These are phyloP conservation scores for Nothocercus nigrocapillus DNA, from an alignment of 2,113 vertebrate genomes.

Conservation along the genomic window DNA sequence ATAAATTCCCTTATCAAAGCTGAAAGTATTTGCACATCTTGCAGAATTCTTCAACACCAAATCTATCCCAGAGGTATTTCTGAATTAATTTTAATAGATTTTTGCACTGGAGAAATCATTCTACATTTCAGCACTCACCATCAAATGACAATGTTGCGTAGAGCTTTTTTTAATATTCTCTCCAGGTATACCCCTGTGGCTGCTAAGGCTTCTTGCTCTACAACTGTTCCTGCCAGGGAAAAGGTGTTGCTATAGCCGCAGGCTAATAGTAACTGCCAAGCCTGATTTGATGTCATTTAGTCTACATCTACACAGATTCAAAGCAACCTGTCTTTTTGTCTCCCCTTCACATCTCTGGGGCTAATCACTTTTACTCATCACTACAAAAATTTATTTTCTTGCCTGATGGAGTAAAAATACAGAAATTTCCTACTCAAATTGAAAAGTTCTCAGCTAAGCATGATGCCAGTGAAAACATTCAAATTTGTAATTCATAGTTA, in stretches of 20 bases:
- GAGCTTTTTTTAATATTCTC: slow-evolving; percentile 59
- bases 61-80: slow-evolving; percentile 54
- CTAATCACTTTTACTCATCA: slow-evolving; percentile 12
- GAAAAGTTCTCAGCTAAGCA: neutral
- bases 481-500: neutral
- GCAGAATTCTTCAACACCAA: slow-evolving; percentile 53
- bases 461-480: neutral
- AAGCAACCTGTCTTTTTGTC: neutral
- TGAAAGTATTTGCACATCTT: slow-evolving; percentile 66
- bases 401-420: neutral
- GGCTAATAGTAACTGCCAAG: slow-evolving; percentile 56
- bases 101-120: slow-evolving; percentile 42
- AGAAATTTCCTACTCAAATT: neutral
- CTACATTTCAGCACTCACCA: slow-evolving; percentile 29
- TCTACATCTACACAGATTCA: neutral
- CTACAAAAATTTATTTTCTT: neutral
- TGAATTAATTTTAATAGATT: slow-evolving; percentile 69
- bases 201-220: slow-evolving; percentile 56
- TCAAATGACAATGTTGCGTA: slow-evolving; percentile 34
- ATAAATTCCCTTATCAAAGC: slow-evolving; percentile 57
- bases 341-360: slow-evolving; percentile 2
- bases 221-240: slow-evolving; percentile 57
- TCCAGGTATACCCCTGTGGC: slow-evolving; percentile 45
- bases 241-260: slow-evolving; percentile 68
- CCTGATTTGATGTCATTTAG: slow-evolving; percentile 42